Base-by-base conservation (phyloP, 2,797 vertebrate species). In the Notolabrus celidotus region DNA sequence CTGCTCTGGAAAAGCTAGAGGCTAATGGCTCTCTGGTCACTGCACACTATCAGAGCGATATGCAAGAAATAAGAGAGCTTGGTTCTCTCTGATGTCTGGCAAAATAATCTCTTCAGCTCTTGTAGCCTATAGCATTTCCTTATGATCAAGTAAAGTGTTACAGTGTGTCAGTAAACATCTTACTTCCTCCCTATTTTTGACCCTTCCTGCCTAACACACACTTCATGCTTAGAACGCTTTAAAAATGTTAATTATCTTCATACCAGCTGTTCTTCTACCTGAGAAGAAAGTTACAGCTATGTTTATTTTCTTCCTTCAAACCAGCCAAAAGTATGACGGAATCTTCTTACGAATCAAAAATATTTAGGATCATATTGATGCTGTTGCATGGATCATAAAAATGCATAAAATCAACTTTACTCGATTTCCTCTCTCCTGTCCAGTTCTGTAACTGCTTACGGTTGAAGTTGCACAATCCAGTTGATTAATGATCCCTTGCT, bases 1-100 rank as follows among this genome's bases (percentile, higher is more conserved):
- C 65, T 79, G 67, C 64, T 80, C 25, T 25, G 43, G 72, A 19
- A 71, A 78, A 75, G 74, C 81, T 70, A 59, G 61, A 62, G 61
- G 65, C 71, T 83, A 84, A 88, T 83, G 61, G 59, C 75, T 71
- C 74, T 65, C 57, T 66, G 74, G 79, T 70, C 74, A 46, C 70
- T 79, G 51, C 73, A 80, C 23, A 10, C 74, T 63, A 72, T 63
- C 69, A 59, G 59, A 72, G 65, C 81, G 79, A 82, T 64, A 68
- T 23, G 43, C 39, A 66, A 20, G 41, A 76, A 67, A 60, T 43
- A 60, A 67, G 59, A 75, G 46, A 71, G 71, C 74, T n/a, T 20
- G 17, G 15, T 42, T 78, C 70, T 77, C 64, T 82, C 66, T 84
- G 67, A 85, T 77, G 79, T 67, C 70, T 79, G 67, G 54, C 67